Evolutionary conservation across 2,888 invertebrate genomes (phyloP).

Genomic region (Pardosa pseudoannulata): DNA sequence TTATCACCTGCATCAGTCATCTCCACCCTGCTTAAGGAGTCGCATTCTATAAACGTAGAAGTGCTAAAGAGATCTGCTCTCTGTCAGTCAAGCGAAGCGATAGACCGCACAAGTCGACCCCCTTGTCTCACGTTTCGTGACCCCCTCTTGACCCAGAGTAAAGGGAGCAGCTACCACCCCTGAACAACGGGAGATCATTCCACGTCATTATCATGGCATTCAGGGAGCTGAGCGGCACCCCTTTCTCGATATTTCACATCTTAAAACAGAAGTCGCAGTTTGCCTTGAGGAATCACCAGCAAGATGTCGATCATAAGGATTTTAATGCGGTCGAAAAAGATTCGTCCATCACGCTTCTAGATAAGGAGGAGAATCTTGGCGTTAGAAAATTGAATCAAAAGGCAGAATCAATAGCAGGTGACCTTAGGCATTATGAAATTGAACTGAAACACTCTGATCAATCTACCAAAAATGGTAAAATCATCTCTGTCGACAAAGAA

Average conservation of each 20-base stretch:
- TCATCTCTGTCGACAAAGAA: neutral
- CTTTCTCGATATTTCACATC: constrained; percentile 65
- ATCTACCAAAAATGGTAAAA: neutral
- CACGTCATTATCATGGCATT: constrained; percentile 48
- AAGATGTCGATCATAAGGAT: constrained; percentile 4
- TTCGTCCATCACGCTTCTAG: neutral
- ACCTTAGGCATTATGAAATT: neutral
- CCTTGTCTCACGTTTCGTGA: constrained; percentile 50
- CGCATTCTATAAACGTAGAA: constrained; percentile 48
- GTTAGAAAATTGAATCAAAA: too few species aligned
- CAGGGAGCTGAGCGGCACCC: constrained; percentile 50
- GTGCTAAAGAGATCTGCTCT: constrained; percentile 63
- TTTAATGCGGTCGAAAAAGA: neutral
- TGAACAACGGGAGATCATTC: constrained; percentile 4
- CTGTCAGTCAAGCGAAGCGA: constrained; percentile 49
- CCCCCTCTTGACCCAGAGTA: constrained; percentile 15
- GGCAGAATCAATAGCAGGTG: too few species aligned
- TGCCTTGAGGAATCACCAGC: constrained; percentile 25
- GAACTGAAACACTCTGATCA: too few species aligned
- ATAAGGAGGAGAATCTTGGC: too few species aligned
- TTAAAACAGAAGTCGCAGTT: constrained; percentile 59
- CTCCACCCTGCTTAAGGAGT: constrained; percentile 28
- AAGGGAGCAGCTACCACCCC: constrained; percentile 14
- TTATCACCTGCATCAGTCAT: constrained; percentile 42
- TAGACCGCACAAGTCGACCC: constrained; percentile 69